Conservation (phyloP, 2,888 invertebrate genomes). For the Cataglyphis altisquamis region DNA sequence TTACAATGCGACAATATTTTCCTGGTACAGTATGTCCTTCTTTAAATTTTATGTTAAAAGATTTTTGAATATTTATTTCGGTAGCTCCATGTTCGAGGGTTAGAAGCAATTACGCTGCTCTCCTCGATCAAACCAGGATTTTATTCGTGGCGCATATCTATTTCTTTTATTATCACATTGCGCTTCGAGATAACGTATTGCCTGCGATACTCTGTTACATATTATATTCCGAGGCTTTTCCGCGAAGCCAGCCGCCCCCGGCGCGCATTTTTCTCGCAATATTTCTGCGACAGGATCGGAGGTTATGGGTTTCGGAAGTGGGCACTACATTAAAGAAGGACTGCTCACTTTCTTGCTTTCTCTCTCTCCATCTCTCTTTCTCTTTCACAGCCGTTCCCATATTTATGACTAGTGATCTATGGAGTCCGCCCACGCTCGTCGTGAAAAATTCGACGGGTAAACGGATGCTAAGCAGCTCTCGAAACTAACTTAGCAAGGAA, state of each 20-base stretch:
- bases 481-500: conserved; percentile 65
- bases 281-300: conserved; percentile 72
- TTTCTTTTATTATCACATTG: conserved; percentile 53
- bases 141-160: conserved; percentile 26
- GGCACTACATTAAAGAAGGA: conserved; percentile 75
- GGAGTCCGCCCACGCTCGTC: conserved; percentile 63
- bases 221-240: conserved; percentile 48
- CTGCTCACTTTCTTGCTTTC: conserved; percentile 57
- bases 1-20: neutral
- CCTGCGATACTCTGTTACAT: conserved; percentile 37
- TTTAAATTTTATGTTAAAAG: neutral
- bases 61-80: neutral
- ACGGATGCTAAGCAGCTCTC: conserved; percentile 73
- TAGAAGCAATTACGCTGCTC: conserved; percentile 3
- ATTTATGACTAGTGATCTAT: conserved; percentile 76
- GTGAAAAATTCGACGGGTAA: conserved; percentile 73
- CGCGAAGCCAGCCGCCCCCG: conserved; percentile 33
- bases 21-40: neutral
- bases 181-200: conserved; percentile 44
- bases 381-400: conserved; percentile 55
- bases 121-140: conserved; percentile 17
- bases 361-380: neutral
- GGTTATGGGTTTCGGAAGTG: conserved; percentile 77
- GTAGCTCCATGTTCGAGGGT: neutral
- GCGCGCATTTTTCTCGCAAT: conserved; percentile 72